Evolutionary conservation across 2,113 vertebrate species (phyloP), one percentile per base, ranked within the genome.

Genomic region (Platichthys stellatus): DNA sequence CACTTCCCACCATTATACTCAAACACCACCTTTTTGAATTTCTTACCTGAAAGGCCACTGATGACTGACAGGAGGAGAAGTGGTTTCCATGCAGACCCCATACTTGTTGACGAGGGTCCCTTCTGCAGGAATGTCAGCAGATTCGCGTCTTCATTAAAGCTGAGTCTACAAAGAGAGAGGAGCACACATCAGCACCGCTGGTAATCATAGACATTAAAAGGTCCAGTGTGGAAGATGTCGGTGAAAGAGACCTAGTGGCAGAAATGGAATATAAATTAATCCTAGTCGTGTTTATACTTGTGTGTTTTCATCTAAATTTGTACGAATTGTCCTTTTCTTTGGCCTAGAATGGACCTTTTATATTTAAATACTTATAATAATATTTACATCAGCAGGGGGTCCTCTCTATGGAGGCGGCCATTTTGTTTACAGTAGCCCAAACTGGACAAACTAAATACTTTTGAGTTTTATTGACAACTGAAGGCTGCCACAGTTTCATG

Each of bases 31-130:
- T 68, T 68, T 58, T 31, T 6, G 18, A 78, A 68, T 86, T 43
- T 86, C 92, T 91, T 96, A 98, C 97, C 97, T 97, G 97, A 96
- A 94, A 98, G 94, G 93, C 91, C 95, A 82, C 93, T 94, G 88
- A 95, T 93, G 92, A 97, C 80, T 89, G 96, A 97, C 91, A 98
- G 93, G 88, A 97, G 88, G 57, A 98, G 93, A 91, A 97, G 89
- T 75, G 96, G 92, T 97, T 95, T 97, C 97, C 97, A 97, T 93
- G 94, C 95, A 90, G 94, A 96, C 95, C 93, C 94, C 97, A 98
- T 99, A 86, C 85, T 97, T 92, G 90, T 90, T 92, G 76, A 58
- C 90, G 81, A 93, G 95, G 93, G 92, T 93, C 92, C 89, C 88
- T 89, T 91, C 89, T 88, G 87, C 75, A 77, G 80, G 75, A 89